Conservation (phyloP, 2,888 invertebrate species). For the Cantharis rufa region DNA sequence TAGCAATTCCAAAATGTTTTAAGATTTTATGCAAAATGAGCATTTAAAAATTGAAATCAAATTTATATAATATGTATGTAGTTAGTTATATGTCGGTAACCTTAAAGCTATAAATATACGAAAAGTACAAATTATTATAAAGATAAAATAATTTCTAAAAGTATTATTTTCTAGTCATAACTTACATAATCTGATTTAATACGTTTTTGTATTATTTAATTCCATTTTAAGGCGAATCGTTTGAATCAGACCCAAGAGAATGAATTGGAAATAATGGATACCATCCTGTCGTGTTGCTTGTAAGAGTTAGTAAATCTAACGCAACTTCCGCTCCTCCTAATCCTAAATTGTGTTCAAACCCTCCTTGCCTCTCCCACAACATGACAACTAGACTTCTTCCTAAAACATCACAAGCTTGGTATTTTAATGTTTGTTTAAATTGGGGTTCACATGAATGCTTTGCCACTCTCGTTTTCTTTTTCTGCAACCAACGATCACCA, state of each 20-base stretch:
- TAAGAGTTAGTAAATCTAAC: slow-evolving; percentile 78
- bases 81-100: background rate
- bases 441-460: slow-evolving; percentile 82
- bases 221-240: slow-evolving; percentile 55
- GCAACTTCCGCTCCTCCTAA: slow-evolving; percentile 87
- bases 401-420: slow-evolving; percentile 77
- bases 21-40: background rate
- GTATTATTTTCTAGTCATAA: background rate
- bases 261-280: slow-evolving; percentile 89
- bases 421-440: slow-evolving; percentile 87
- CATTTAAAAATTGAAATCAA: background rate
- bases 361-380: slow-evolving; percentile 90
- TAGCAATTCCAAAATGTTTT: background rate
- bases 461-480: slow-evolving; percentile 86
- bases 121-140: background rate
- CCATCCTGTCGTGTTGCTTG: slow-evolving; percentile 85
- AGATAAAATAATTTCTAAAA: background rate
- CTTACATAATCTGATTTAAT: background rate
- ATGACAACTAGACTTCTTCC: slow-evolving; percentile 85
- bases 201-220: background rate
- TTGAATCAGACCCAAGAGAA: slow-evolving; percentile 72
- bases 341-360: slow-evolving; percentile 81
- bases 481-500: slow-evolving; percentile 86
- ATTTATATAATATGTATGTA: background rate
- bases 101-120: background rate